A percentile compares a stretch with the other conserved stretches of the same genome.
phyloP scores from a whole-genome alignment of 2,113 vertebrate genomes.

The Neoarius graeffei region DNA sequence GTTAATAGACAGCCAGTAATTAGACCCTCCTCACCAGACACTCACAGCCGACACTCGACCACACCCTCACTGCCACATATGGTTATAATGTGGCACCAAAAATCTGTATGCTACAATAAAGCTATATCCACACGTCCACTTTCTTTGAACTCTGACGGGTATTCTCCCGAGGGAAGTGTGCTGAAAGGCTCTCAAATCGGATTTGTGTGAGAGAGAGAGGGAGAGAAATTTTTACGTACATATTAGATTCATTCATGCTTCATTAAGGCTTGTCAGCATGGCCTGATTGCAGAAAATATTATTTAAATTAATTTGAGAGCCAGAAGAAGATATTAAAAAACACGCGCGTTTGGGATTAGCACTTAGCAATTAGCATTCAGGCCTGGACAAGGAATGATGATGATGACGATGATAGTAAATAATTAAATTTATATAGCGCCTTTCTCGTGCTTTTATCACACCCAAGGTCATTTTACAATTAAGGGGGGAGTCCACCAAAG shows the following conservation, averaged over 20 bases:
- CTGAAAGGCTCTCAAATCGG: slow-evolving; percentile 12
- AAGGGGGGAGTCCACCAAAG: too few species aligned
- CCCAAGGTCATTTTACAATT: too few species aligned
- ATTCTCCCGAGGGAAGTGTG: slow-evolving; percentile 22
- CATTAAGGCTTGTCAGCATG: slow-evolving; percentile 26
- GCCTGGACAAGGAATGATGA: neutral
- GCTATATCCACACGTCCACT: neutral
- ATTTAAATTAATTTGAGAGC: slow-evolving; percentile 35
- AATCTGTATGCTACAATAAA: neutral
- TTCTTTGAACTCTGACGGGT: neutral
- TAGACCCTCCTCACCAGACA: too few species aligned
- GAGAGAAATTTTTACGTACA: slow-evolving; percentile 20
- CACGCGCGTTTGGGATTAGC: neutral
- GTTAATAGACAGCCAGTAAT: too few species aligned
- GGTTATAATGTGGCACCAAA: neutral
- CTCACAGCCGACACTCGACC: too few species aligned
- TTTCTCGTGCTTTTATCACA: too few species aligned
- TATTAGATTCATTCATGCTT: slow-evolving; percentile 30
- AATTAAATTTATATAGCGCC: too few species aligned
- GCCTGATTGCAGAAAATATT: slow-evolving; percentile 30
- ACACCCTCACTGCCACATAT: too few species aligned
- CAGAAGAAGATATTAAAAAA: slow-evolving; percentile 25
- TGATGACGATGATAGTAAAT: too few species aligned
- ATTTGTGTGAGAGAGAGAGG: neutral
- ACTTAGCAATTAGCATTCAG: neutral